Conservation (phyloP, 2,797 vertebrate genomes). For the Eulemur albifrons region DNA sequence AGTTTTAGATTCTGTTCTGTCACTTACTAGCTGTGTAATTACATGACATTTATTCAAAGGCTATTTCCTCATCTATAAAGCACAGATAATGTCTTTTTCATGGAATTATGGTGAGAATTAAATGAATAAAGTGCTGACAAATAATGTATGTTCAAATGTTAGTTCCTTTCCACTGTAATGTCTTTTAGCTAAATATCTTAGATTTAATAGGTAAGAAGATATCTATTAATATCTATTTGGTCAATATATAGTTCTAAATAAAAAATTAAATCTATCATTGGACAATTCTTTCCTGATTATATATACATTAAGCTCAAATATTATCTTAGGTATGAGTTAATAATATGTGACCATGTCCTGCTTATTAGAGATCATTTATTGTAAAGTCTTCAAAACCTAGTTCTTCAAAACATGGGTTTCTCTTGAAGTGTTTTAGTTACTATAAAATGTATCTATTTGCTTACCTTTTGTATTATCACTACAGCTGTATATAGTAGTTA, state of each 20-base stretch:
- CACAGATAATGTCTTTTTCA: neutral
- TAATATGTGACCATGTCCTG: neutral
- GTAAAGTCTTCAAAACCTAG: neutral
- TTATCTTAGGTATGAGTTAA: neutral
- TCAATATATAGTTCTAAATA: neutral
- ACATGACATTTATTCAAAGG: neutral
- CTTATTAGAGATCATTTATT: neutral
- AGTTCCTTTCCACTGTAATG: neutral
- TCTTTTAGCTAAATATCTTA: neutral
- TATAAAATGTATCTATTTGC: neutral
- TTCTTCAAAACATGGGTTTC: neutral
- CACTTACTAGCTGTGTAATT: neutral
- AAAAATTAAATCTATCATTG: neutral
- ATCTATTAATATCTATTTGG: neutral
- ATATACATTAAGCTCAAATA: neutral
- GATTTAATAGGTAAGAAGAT: neutral
- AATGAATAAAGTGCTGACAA: constrained; percentile 6
- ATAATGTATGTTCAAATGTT: neutral
- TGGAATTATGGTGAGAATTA: neutral
- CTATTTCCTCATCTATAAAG: neutral
- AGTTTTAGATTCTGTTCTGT: neutral
- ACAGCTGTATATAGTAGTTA: neutral
- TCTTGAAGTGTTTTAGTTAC: neutral
- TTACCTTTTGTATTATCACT: neutral
- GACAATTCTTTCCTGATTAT: neutral